phyloP scores from a whole-genome alignment of 2,113 vertebrate genomes.

The Cyprinodon variegatus region DNA sequence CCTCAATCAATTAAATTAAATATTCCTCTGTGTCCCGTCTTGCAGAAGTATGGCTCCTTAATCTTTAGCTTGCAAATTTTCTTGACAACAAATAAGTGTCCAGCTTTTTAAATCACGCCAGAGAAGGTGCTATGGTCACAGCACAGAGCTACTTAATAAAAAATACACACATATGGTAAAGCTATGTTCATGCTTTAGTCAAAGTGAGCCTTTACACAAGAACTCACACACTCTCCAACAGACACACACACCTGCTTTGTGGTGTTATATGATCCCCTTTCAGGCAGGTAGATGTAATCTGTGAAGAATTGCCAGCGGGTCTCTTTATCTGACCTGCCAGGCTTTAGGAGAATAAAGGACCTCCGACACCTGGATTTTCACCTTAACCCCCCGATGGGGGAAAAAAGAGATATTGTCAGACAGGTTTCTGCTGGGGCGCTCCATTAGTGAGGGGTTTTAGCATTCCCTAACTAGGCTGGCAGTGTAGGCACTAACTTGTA shows the following conservation, averaged over 20 bases:
- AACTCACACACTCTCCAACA: neutral
- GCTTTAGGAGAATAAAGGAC: conserved; percentile 49
- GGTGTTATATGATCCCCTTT: conserved; percentile 54
- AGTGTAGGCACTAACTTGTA: conserved; percentile 91
- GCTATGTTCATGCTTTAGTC: neutral
- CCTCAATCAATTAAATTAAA: neutral
- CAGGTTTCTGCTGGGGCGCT: conserved; percentile 34
- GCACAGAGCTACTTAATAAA: neutral
- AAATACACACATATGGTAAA: neutral
- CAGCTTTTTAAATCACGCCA: neutral
- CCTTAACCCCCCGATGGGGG: conserved; percentile 73
- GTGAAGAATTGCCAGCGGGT: conserved; percentile 65
- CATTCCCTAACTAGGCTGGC: conserved; percentile 88
- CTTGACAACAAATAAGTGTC: neutral
- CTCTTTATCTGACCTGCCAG: conserved; percentile 69
- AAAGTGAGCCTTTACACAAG: neutral
- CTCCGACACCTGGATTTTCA: conserved; percentile 73
- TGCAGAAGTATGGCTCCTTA: neutral
- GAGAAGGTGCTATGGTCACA: neutral
- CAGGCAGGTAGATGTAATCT: conserved; percentile 78
- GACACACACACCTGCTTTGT: conserved; percentile 65
- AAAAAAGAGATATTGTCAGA: conserved; percentile 75
- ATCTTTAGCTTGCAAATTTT: neutral
- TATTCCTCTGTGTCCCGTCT: neutral
- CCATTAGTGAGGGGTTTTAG: conserved; percentile 73